These are phyloP conservation scores for Myodes glareolus DNA, from an alignment of 2,113 vertebrate species.

Conservation along the genomic window DNA sequence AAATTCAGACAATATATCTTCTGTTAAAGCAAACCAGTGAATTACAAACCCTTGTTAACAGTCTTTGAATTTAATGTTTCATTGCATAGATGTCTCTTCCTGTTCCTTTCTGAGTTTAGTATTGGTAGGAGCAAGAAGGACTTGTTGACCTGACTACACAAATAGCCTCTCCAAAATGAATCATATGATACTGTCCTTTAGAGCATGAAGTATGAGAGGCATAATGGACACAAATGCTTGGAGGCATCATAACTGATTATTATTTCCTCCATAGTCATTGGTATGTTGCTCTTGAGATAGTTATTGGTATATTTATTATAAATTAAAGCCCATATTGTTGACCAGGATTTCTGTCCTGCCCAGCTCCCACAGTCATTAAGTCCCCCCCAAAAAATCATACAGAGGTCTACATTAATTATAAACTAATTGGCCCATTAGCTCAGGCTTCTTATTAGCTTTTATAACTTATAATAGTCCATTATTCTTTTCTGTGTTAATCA, in stretches of 20 bases:
- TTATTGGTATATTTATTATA: background rate
- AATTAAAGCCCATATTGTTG: background rate
- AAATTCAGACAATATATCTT: background rate
- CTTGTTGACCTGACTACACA: background rate
- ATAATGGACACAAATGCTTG: background rate
- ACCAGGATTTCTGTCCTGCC: too few species aligned
- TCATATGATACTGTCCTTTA: background rate
- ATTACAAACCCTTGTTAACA: background rate
- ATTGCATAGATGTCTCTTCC: background rate
- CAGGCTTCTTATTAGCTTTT: too few species aligned
- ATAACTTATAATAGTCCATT: too few species aligned
- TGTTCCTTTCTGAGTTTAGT: background rate
- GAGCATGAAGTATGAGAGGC: background rate
- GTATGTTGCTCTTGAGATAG: background rate
- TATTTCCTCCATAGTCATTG: background rate
- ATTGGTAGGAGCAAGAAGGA: background rate
- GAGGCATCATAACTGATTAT: background rate
- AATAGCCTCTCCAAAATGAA: background rate
- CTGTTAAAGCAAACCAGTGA: background rate
- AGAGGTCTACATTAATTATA: too few species aligned
- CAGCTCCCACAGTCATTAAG: too few species aligned
- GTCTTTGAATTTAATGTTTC: constrained; percentile 20
- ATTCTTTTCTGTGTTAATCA: too few species aligned
- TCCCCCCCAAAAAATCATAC: too few species aligned
- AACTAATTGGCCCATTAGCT: too few species aligned